Conservation (phyloP, 2,113 vertebrate genomes). For the Leptodactylus fuscus region DNA sequence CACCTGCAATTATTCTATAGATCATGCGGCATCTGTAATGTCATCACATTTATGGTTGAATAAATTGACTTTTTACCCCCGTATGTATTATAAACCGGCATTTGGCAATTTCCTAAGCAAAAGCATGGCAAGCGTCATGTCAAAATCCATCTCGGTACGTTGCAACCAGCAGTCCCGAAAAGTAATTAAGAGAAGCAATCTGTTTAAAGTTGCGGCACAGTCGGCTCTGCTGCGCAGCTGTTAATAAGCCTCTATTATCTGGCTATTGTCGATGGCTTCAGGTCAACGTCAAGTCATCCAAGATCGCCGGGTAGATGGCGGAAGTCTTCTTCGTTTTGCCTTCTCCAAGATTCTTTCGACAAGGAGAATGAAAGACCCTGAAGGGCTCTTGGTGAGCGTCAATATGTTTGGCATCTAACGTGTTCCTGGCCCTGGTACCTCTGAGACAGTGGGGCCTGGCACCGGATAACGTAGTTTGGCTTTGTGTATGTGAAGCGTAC, state of each 20-base stretch:
- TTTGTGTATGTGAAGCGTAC: conserved; percentile 72
- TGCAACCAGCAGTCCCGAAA: conserved; percentile 31
- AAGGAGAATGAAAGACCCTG: conserved; percentile 79
- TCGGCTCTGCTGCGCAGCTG: conserved; percentile 8
- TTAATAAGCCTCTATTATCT: conserved; percentile 1
- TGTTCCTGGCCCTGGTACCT: conserved; percentile 79
- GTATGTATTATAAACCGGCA: not conserved
- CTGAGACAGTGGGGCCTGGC: conserved; percentile 73
- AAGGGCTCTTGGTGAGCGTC: conserved; percentile 77
- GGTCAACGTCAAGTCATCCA: conserved; percentile 27
- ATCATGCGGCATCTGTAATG: not conserved
- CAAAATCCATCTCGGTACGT: conserved; percentile 18
- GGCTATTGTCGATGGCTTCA: not conserved
- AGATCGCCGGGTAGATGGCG: conserved; percentile 9
- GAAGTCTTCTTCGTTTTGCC: conserved; percentile 62
- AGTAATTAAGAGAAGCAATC: conserved; percentile 25
- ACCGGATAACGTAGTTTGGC: conserved; percentile 73
- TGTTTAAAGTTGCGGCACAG: conserved; percentile 8
- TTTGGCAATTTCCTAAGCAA: conserved; percentile 6
- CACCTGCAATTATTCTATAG: not conserved
- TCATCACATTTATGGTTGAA: not conserved
- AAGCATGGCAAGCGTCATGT: not conserved
- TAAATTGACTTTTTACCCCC: not conserved
- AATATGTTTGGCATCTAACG: conserved; percentile 84
- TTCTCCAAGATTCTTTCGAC: conserved; percentile 73